Evolutionary conservation across 2,797 vertebrate species (phyloP).

Genomic region (Denticeps clupeoides): DNA sequence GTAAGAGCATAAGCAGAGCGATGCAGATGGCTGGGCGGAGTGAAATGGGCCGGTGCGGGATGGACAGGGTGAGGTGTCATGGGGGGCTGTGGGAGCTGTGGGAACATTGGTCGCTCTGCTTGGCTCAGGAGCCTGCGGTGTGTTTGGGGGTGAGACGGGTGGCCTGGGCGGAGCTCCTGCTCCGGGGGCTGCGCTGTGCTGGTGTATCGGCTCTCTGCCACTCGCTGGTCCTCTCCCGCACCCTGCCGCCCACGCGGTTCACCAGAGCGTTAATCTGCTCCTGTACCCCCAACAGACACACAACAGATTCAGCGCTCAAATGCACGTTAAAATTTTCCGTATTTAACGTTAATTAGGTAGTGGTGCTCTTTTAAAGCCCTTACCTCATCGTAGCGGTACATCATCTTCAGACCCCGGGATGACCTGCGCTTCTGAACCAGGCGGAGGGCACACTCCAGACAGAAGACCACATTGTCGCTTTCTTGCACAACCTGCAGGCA

Average conservation of each 20-base stretch:
- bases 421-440: conserved; percentile 97
- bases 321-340: too few relatives aligned
- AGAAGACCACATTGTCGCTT: conserved; percentile 96
- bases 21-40: not conserved
- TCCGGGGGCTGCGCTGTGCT: conserved; percentile 86
- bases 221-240: conserved; percentile 63
- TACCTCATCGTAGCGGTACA: conserved; percentile 97
- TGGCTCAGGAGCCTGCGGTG: conserved; percentile 23
- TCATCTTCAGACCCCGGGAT: conserved; percentile 92
- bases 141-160: conserved; percentile 64
- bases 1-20: not conserved
- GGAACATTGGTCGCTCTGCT: conserved; percentile 17
- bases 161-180: conserved; percentile 81
- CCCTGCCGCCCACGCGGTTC: conserved; percentile 88
- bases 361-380: not conserved
- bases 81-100: conserved; percentile 56
- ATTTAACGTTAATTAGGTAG: too few relatives aligned
- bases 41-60: too few relatives aligned
- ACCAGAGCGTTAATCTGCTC: conserved; percentile 93
- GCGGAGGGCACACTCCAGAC: conserved; percentile 91
- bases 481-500: conserved; percentile 85
- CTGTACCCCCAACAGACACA: conserved; percentile 40
- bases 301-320: too few relatives aligned
- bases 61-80: too few relatives aligned
- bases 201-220: conserved; percentile 74